phyloP scores from a whole-genome alignment of 2,888 invertebrate species.

The Caenorhabditis sp. region DNA sequence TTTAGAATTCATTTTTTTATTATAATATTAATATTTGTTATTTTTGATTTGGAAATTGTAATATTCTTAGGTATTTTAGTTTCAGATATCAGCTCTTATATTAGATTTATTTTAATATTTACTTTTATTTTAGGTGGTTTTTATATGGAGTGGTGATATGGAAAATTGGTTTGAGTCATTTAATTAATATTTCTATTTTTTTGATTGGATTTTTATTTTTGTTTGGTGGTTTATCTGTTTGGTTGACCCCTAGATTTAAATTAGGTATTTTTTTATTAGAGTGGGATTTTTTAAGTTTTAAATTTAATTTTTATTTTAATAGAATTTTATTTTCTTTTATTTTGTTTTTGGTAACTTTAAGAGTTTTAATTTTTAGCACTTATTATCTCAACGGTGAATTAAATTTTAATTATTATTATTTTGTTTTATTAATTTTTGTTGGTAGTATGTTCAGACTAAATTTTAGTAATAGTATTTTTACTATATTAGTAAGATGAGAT shows the following conservation, averaged over 20 bases:
- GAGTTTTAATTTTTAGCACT: constrained; percentile 53
- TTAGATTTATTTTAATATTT: constrained; percentile 51
- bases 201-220: constrained; percentile 50
- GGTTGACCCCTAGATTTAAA: constrained; percentile 70
- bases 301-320: constrained; percentile 60
- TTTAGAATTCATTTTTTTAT: constrained; percentile 61
- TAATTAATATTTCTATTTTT: constrained; percentile 61
- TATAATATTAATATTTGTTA: constrained; percentile 55
- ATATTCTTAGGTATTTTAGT: constrained; percentile 54
- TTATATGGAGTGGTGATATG: constrained; percentile 60
- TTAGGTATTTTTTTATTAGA: constrained; percentile 75
- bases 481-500: constrained; percentile 54
- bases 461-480: constrained; percentile 56
- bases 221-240: constrained; percentile 30
- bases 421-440: constrained; percentile 55
- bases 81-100: constrained; percentile 44
- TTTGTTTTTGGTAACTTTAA: constrained; percentile 54
- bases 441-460: constrained; percentile 55
- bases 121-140: constrained; percentile 57
- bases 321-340: constrained; percentile 58
- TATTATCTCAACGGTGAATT: constrained; percentile 54
- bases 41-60: constrained; percentile 57
- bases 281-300: constrained; percentile 54
- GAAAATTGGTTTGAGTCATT: constrained; percentile 56
- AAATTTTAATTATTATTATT: constrained; percentile 59